These are phyloP conservation scores for Diplodus sargus DNA, from an alignment of 2,797 vertebrate genomes.

Conservation along the genomic window DNA sequence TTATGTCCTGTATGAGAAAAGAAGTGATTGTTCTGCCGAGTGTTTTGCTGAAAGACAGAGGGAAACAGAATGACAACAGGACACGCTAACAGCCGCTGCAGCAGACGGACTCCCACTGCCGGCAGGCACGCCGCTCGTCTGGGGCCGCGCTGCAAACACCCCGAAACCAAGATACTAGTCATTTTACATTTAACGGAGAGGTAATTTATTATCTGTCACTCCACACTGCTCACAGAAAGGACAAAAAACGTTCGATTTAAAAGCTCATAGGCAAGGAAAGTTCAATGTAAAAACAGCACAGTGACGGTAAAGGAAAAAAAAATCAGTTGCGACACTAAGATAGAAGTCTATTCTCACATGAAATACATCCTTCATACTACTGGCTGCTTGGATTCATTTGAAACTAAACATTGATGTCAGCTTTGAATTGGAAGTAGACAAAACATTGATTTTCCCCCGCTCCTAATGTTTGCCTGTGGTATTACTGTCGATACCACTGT, in stretches of 20 bases:
- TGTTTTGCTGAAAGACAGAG: slow-evolving; percentile 27
- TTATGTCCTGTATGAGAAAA: slow-evolving; percentile 38
- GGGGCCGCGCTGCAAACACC: slow-evolving; percentile 7
- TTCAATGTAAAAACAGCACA: background rate
- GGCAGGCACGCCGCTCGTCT: slow-evolving; percentile 5
- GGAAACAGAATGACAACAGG: slow-evolving; percentile 38
- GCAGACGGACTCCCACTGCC: background rate
- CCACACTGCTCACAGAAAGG: background rate
- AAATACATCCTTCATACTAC: background rate
- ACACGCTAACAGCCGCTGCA: slow-evolving; percentile 15
- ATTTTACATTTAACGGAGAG: background rate
- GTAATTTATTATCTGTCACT: slow-evolving; percentile 4
- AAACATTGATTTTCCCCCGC: too few relatives aligned
- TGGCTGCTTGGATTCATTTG: background rate
- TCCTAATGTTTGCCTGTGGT: too few relatives aligned
- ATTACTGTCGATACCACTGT: too few relatives aligned
- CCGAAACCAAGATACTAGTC: background rate
- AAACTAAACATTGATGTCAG: background rate
- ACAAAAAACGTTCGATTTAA: background rate
- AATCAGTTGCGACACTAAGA: background rate
- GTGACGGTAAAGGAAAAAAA: background rate
- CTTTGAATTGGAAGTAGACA: too few relatives aligned
- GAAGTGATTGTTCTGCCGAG: slow-evolving; percentile 17
- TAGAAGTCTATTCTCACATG: background rate
- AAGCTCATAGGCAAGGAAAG: background rate